These are phyloP conservation scores for Tetranychus truncatus DNA, from an alignment of 2,888 invertebrate species.

Conservation along the genomic window DNA sequence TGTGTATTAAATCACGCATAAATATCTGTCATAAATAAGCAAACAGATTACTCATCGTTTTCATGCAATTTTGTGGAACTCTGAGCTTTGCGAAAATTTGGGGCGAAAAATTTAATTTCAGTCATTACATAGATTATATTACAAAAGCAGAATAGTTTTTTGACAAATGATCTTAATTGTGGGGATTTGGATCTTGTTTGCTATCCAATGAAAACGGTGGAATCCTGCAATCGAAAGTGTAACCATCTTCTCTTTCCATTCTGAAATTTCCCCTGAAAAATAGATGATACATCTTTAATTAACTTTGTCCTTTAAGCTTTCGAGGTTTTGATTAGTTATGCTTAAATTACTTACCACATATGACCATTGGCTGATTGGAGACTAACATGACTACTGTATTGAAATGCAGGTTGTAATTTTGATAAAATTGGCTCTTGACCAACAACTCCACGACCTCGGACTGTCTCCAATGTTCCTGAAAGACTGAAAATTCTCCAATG, in stretches of 20 bases:
- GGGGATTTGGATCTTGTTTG: conserved; percentile 46
- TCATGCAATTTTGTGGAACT: too few relatives aligned
- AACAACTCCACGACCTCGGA: conserved; percentile 81
- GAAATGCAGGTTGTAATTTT: conserved; percentile 72
- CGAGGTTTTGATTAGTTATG: too few relatives aligned
- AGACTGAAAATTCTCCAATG: conserved; percentile 95
- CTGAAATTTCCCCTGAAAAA: conserved; percentile 69
- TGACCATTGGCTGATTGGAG: conserved; percentile 92
- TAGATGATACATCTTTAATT: background rate
- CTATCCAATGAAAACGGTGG: conserved; percentile 93
- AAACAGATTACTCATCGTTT: too few relatives aligned
- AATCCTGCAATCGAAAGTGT: conserved; percentile 88
- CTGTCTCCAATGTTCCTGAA: conserved; percentile 63
- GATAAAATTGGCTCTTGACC: conserved; percentile 83
- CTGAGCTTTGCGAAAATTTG: background rate
- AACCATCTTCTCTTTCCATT: conserved; percentile 91
- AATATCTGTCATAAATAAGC: too few relatives aligned
- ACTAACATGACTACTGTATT: conserved; percentile 91
- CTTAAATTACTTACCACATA: conserved; percentile 54
- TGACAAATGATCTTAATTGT: background rate
- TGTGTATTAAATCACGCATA: too few relatives aligned
- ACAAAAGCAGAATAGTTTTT: background rate
- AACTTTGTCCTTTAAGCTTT: background rate
- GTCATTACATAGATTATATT: background rate
- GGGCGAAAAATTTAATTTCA: background rate